Conservation (phyloP, 2,113 vertebrate species). For the Illadopsis cleaveri region DNA sequence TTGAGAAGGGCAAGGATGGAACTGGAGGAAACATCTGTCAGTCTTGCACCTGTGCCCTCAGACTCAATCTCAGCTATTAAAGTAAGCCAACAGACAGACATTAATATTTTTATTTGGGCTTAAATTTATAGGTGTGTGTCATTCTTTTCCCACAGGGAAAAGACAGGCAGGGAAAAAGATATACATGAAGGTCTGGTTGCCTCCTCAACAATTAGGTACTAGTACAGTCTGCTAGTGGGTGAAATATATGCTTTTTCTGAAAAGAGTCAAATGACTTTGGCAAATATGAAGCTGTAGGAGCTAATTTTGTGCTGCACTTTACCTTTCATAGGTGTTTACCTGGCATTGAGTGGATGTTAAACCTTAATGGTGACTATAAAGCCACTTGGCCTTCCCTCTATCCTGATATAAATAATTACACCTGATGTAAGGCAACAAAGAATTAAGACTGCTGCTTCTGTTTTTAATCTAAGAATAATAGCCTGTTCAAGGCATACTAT, state of each 20-base stretch:
- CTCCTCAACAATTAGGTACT: background rate
- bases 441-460: background rate
- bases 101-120: background rate
- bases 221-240: background rate
- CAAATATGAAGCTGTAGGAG: background rate
- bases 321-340: background rate
- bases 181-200: background rate
- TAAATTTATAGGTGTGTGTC: background rate
- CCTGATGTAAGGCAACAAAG: background rate
- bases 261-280: background rate
- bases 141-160: background rate
- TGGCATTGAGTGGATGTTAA: background rate
- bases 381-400: background rate
- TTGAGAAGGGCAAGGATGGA: background rate
- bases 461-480: conserved; percentile 15
- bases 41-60: background rate
- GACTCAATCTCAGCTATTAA: background rate
- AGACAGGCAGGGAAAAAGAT: background rate
- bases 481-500: background rate
- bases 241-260: background rate
- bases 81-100: background rate
- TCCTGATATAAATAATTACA: background rate
- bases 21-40: background rate
- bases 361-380: background rate
- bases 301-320: background rate